phyloP scores from a whole-genome alignment of 2,797 vertebrate species.

The Sebastes wilsoni region DNA sequence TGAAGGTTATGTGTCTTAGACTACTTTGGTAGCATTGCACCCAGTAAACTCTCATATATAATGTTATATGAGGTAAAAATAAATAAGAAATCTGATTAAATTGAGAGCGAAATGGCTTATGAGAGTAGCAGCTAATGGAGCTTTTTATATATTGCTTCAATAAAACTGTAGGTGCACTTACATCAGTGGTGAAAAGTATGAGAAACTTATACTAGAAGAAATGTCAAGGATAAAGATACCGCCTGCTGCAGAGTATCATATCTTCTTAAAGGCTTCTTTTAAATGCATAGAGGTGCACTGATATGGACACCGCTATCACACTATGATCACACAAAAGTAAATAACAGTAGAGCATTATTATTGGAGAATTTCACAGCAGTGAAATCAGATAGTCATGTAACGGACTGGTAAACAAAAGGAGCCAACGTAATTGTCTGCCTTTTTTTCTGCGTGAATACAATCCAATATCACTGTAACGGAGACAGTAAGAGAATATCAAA shows the following conservation, averaged over 20 bases:
- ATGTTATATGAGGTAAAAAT: constrained; percentile 8
- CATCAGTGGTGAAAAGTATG: constrained; percentile 6
- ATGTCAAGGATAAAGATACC: background rate
- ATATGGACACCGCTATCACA: constrained; percentile 1
- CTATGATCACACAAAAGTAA: constrained; percentile 4
- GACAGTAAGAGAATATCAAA: background rate
- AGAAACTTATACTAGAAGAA: background rate
- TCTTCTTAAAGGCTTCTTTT: background rate
- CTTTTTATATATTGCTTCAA: background rate
- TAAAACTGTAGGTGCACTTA: constrained; percentile 15
- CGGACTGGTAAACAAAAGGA: constrained; percentile 4
- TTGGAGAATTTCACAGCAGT: constrained; percentile 12
- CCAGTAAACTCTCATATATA: background rate
- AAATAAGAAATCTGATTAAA: constrained; percentile 22
- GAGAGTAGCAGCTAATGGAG: constrained; percentile 25
- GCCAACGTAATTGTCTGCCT: background rate
- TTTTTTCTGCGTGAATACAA: background rate
- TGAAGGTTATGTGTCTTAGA: background rate
- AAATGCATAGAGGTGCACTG: background rate
- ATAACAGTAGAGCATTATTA: constrained; percentile 1
- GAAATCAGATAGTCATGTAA: constrained; percentile 16
- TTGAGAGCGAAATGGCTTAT: constrained; percentile 17
- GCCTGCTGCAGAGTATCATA: background rate
- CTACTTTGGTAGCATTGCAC: background rate
- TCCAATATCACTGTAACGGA: constrained; percentile 2